phyloP scores from a whole-genome alignment of 2,888 invertebrate species.

The Sycophila texana region DNA sequence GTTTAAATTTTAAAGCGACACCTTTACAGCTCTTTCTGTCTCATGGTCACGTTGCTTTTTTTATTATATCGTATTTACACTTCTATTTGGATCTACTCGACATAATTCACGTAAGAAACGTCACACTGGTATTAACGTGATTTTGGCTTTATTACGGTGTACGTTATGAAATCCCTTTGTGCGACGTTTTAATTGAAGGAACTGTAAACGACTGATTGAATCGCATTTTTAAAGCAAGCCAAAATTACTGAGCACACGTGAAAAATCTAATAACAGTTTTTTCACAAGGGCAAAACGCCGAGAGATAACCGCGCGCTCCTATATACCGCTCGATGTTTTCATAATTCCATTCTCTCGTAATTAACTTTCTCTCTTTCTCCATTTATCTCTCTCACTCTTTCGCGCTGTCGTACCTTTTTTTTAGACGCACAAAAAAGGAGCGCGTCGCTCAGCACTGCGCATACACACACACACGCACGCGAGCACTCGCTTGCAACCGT shows the following conservation, averaged over 20 bases:
- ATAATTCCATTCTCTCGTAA: conserved; percentile 46
- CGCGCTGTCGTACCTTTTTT: conserved; percentile 15
- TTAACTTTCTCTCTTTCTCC: conserved; percentile 34
- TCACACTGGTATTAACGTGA: conserved; percentile 17
- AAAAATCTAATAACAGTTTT: conserved; percentile 16
- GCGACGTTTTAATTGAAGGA: too few relatives aligned
- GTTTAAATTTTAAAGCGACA: conserved; percentile 17
- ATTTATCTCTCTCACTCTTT: conserved; percentile 26
- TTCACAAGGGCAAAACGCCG: conserved; percentile 28
- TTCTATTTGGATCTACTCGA: conserved; percentile 20
- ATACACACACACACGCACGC: conserved; percentile 12
- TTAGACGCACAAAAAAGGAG: neutral
- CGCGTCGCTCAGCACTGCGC: neutral
- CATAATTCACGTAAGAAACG: conserved; percentile 30
- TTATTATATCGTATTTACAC: conserved; percentile 13
- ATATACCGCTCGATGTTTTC: conserved; percentile 39
- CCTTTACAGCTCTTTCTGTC: conserved; percentile 29
- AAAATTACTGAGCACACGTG: conserved; percentile 28
- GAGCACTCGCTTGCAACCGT: neutral
- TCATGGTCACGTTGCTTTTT: conserved; percentile 11
- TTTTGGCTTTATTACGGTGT: conserved; percentile 4
- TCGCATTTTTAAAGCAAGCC: neutral
- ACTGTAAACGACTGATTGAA: too few relatives aligned
- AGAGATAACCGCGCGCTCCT: conserved; percentile 33
- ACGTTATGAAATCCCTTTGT: too few relatives aligned